Conservation (phyloP, 2,797 vertebrate species). For the Rhynchonycteris naso region DNA sequence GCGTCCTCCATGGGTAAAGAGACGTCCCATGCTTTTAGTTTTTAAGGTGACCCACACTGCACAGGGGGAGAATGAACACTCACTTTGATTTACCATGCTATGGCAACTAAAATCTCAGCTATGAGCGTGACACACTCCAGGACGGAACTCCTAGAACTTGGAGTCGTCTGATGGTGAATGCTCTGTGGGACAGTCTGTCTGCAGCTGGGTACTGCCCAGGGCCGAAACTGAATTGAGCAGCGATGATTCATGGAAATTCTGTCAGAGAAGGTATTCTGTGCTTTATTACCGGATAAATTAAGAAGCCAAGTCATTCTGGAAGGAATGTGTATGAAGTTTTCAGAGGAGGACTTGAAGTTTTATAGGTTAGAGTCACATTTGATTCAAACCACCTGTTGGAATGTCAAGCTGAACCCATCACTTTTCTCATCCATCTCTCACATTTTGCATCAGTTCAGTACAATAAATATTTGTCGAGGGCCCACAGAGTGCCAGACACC, state of each 20-base stretch:
- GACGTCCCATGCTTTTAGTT: neutral
- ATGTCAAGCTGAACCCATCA: conserved; percentile 20
- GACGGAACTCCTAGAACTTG: neutral
- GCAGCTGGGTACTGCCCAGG: neutral
- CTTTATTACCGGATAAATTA: conserved; percentile 51
- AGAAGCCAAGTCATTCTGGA: conserved; percentile 65
- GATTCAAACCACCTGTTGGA: conserved; percentile 75
- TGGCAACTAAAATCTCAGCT: conserved; percentile 1
- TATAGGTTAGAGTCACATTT: conserved; percentile 57
- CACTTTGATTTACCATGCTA: neutral
- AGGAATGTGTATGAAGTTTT: conserved; percentile 69
- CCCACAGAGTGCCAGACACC: neutral
- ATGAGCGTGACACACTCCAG: neutral
- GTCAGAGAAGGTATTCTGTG: conserved; percentile 51
- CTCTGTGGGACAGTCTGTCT: neutral
- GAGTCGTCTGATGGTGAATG: neutral
- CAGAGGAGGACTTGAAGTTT: conserved; percentile 62
- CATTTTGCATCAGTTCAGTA: neutral
- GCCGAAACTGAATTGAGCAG: neutral
- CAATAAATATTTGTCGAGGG: conserved; percentile 47
- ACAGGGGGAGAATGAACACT: neutral
- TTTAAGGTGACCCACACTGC: neutral
- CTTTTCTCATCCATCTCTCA: neutral
- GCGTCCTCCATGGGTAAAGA: neutral
- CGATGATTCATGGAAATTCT: conserved; percentile 68